These are phyloP conservation scores for Epinotia nisella DNA, from an alignment of 2,888 invertebrate genomes.

Conservation along the genomic window DNA sequence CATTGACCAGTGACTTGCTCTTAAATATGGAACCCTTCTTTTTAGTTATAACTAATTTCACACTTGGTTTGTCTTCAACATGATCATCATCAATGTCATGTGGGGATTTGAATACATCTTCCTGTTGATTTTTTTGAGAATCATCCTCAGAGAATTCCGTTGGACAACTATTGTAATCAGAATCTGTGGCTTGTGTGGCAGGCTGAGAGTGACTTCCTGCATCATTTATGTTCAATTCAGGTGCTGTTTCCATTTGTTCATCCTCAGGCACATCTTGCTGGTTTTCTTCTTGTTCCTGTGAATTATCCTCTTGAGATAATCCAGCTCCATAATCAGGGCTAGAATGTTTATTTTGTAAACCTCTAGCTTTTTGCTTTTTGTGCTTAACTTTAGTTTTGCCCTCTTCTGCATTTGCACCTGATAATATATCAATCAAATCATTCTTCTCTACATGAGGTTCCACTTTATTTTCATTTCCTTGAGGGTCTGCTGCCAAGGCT, in stretches of 20 bases:
- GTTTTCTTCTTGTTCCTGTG: conserved; percentile 35
- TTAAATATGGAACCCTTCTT: conserved; percentile 97
- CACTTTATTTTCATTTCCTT: conserved; percentile 58
- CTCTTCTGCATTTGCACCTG: conserved; percentile 60
- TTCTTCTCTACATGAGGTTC: conserved; percentile 65
- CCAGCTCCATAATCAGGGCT: conserved; percentile 62
- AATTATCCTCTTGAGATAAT: conserved; percentile 54
- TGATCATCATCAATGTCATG: conserved; percentile 70
- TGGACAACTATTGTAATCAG: conserved; percentile 78
- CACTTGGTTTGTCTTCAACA: conserved; percentile 82
- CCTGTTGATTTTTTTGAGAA: conserved; percentile 67
- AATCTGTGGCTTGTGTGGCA: conserved; percentile 71
- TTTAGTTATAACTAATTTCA: conserved; percentile 89
- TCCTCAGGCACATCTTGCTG: conserved; percentile 28
- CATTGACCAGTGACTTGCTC: conserved; percentile 89
- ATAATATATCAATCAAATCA: conserved; percentile 72
- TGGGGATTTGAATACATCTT: conserved; percentile 79
- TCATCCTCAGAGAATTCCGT: conserved; percentile 79
- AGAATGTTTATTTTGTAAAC: conserved; percentile 66
- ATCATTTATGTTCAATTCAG: conserved; percentile 61
- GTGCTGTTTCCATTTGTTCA: conserved; percentile 51
- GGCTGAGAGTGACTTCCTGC: conserved; percentile 65
- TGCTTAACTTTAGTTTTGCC: conserved; percentile 62
- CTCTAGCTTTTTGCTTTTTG: conserved; percentile 70
- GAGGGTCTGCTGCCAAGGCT: conserved; percentile 56